These are phyloP conservation scores for Lucilia cuprina DNA, from an alignment of 1,140 invertebrate genomes.

Conservation along the genomic window DNA sequence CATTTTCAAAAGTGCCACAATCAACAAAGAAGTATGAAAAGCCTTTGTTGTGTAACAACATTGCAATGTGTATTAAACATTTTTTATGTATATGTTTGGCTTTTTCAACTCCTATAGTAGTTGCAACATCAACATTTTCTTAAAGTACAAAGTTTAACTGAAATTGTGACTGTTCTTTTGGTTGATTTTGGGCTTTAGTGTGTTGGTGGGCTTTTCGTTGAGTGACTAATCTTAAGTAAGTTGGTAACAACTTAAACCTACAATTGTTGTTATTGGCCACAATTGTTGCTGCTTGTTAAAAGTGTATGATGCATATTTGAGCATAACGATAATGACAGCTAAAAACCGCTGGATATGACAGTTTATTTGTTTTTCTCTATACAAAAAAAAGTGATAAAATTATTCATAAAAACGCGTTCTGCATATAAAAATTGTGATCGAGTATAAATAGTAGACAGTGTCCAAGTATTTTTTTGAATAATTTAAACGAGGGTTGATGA, in stretches of 20 bases:
- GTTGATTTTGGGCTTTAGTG: background rate
- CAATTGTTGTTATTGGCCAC: background rate
- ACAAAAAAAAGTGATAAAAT: background rate
- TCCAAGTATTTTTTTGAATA: background rate
- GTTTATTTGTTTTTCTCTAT: too few relatives aligned
- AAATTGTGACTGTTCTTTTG: background rate
- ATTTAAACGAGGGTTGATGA: background rate
- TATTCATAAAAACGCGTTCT: constrained; percentile 1
- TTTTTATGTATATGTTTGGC: background rate
- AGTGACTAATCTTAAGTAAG: background rate
- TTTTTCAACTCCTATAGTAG: background rate
- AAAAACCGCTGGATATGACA: background rate
- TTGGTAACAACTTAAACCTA: background rate
- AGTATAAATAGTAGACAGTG: background rate
- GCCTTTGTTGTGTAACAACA: too few relatives aligned
- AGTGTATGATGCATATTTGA: background rate
- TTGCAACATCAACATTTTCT: background rate
- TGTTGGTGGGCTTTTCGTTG: background rate
- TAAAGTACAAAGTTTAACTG: background rate
- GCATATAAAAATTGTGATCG: background rate
- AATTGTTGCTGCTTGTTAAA: constrained; percentile 21
- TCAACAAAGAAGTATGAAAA: background rate
- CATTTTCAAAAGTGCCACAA: background rate
- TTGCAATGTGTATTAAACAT: too few relatives aligned
- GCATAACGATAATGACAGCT: constrained; percentile 10